Percentiles rank a stretch among this genome's conserved stretches.
Evolutionary conservation across 2,113 vertebrate genomes (phyloP).

Genomic region (Melanocharis versteri): DNA sequence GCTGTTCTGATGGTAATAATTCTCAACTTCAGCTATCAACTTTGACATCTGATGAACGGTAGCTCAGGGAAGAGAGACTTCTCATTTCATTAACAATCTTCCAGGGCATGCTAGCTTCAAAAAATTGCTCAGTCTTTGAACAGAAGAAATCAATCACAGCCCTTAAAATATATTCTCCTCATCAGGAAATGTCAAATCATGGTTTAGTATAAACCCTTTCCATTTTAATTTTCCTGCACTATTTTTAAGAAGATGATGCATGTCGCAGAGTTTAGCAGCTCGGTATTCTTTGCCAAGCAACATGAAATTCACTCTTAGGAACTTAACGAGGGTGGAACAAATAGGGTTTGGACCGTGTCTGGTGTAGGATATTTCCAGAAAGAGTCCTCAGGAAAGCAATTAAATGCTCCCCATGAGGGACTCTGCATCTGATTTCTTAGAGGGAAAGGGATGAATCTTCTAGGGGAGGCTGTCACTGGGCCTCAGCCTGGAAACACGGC

Average conservation of each 20-base stretch:
- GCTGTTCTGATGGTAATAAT: slow-evolving; percentile 23
- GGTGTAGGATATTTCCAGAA: background rate
- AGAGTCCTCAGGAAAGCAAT: background rate
- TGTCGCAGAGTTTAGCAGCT: background rate
- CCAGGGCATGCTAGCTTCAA: background rate
- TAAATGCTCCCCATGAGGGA: background rate
- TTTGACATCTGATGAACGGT: slow-evolving; percentile 15
- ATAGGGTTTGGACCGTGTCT: background rate
- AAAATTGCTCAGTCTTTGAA: background rate
- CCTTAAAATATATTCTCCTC: background rate
- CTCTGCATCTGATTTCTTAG: background rate
- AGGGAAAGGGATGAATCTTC: background rate
- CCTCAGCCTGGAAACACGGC: background rate
- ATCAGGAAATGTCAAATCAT: background rate
- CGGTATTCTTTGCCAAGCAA: background rate
- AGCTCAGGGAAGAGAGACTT: background rate
- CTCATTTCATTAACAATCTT: background rate
- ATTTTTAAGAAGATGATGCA: background rate
- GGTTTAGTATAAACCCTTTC: background rate
- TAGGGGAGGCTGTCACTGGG: background rate
- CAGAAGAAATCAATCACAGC: background rate
- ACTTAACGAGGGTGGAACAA: background rate
- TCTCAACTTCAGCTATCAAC: background rate
- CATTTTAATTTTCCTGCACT: background rate
- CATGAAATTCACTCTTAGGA: background rate